phyloP scores from a whole-genome alignment of 1,140 invertebrate species.

The Trachelipus rathkii region DNA sequence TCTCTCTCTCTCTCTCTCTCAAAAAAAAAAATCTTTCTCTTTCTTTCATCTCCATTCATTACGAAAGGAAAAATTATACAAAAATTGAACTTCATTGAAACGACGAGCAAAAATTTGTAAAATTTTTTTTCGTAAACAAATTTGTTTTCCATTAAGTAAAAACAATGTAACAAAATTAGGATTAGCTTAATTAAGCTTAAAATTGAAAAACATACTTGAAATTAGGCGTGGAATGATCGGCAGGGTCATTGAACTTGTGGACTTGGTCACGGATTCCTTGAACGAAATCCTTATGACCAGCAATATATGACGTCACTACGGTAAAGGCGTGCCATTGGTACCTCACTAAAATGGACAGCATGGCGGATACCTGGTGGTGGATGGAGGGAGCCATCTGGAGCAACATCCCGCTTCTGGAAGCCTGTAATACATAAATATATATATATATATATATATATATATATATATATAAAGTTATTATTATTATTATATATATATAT shows the following conservation, averaged over 20 bases:
- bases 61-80: too few relatives aligned
- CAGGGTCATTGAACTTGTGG: slow-evolving; percentile 54
- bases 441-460: slow-evolving; percentile 11
- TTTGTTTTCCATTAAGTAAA: too few relatives aligned
- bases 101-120: too few relatives aligned
- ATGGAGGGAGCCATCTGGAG: slow-evolving; percentile 44
- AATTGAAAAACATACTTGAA: slow-evolving; percentile 41
- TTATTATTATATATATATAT: background rate
- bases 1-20: too few relatives aligned
- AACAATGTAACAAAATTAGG: too few relatives aligned
- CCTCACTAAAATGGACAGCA: slow-evolving; percentile 83
- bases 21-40: too few relatives aligned
- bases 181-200: too few relatives aligned
- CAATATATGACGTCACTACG: slow-evolving; percentile 74
- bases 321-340: slow-evolving; percentile 97
- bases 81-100: too few relatives aligned
- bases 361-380: slow-evolving; percentile 61
- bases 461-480: background rate
- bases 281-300: slow-evolving; percentile 90
- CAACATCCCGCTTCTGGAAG: slow-evolving; percentile 44
- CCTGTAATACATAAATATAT: slow-evolving; percentile 25
- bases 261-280: slow-evolving; percentile 83
- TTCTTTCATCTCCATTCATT: too few relatives aligned
- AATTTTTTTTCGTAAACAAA: too few relatives aligned
- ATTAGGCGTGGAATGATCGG: slow-evolving; percentile 36